Conservation (phyloP, 2,797 vertebrate species). For the Galaxias olidus region DNA sequence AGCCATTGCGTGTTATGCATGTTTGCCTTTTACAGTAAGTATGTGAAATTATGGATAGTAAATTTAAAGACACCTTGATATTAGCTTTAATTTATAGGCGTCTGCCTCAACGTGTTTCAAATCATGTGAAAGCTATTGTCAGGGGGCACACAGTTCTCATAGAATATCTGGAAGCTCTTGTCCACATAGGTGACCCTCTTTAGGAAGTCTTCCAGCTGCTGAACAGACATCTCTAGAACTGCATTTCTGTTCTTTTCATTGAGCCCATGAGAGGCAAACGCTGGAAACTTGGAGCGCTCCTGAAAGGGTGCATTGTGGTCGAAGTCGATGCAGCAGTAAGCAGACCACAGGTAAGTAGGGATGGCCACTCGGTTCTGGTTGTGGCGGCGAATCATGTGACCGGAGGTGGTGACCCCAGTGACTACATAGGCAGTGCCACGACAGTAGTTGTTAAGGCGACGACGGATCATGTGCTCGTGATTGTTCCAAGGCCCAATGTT, state of each 20-base stretch:
- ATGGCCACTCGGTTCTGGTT: slow-evolving; percentile 68
- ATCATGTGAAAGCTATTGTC: slow-evolving; percentile 4
- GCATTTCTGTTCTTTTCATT: slow-evolving; percentile 52
- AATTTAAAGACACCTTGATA: not conserved
- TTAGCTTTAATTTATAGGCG: not conserved
- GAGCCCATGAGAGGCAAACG: slow-evolving; percentile 61
- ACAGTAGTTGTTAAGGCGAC: slow-evolving; percentile 75
- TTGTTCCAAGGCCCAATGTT: slow-evolving; percentile 61
- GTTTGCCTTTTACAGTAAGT: no score
- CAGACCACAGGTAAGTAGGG: slow-evolving; percentile 71
- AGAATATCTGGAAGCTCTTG: slow-evolving; percentile 68
- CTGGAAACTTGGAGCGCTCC: slow-evolving; percentile 68
- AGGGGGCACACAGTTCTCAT: slow-evolving; percentile 61
- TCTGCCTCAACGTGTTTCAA: not conserved
- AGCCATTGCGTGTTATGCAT: no score
- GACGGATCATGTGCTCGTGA: slow-evolving; percentile 57
- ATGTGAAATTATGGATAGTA: not conserved
- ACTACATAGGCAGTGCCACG: slow-evolving; percentile 58
- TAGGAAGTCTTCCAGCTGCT: slow-evolving; percentile 67
- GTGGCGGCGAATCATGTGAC: slow-evolving; percentile 61
- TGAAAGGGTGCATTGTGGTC: slow-evolving; percentile 68
- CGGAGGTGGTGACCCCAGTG: slow-evolving; percentile 68
- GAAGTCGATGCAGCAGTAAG: slow-evolving; percentile 68
- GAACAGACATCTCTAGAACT: slow-evolving; percentile 64
- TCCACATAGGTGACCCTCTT: slow-evolving; percentile 65